These are phyloP conservation scores for Epicampocera succincta DNA, from an alignment of 2,888 invertebrate genomes.

Conservation along the genomic window DNA sequence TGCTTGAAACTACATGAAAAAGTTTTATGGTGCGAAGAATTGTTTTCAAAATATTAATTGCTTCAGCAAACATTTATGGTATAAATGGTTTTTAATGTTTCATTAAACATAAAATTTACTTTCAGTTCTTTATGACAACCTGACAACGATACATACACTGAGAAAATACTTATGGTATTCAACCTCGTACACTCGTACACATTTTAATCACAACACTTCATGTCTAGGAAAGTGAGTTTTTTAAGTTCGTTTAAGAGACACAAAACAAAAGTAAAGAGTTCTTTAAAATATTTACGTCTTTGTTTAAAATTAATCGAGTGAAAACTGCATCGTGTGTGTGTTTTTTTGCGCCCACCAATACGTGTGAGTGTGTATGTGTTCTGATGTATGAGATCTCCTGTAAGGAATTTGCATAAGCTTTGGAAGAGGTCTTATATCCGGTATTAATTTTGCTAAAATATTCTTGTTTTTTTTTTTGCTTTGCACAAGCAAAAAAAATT, in stretches of 20 bases:
- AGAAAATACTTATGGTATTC: not conserved
- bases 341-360: not conserved
- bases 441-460: constrained; percentile 69
- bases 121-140: too few relatives aligned
- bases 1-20: too few relatives aligned
- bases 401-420: constrained; percentile 49
- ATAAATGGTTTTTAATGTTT: too few relatives aligned
- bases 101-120: too few relatives aligned
- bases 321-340: constrained; percentile 48
- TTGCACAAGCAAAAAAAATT: constrained; percentile 14
- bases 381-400: constrained; percentile 6
- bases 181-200: constrained; percentile 22
- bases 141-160: not conserved
- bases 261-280: constrained; percentile 4
- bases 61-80: too few relatives aligned
- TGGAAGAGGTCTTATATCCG: constrained; percentile 61
- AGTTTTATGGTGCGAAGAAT: too few relatives aligned
- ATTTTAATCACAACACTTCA: not conserved
- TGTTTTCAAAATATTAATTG: too few relatives aligned
- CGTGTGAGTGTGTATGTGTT: constrained; percentile 14
- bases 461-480: constrained; percentile 31
- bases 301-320: constrained; percentile 68
- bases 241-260: not conserved
- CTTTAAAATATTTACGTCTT: constrained; percentile 38
- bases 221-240: constrained; percentile 1